Evolutionary conservation across 2,113 vertebrate species (phyloP), one percentile per base, ranked within the genome.

Genomic region (Ornithorhynchus anatinus): DNA sequence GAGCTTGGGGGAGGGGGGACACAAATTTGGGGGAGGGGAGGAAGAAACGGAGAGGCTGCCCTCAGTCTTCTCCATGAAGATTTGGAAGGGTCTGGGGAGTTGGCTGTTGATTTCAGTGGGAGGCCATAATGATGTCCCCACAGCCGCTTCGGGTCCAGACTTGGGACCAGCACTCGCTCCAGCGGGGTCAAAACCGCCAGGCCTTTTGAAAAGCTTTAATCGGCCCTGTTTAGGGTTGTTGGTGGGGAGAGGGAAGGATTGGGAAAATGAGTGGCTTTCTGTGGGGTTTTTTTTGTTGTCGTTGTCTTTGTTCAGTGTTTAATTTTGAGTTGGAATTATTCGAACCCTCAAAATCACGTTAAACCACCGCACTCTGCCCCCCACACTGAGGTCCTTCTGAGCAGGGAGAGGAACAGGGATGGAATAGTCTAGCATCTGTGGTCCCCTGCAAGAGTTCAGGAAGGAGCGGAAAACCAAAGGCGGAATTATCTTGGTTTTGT

Each of bases 401-500:
- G n/a, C n/a, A n/a, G n/a, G n/a, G n/a, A n/a, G n/a, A n/a, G n/a
- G n/a, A n/a, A n/a, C n/a, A n/a, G n/a, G n/a, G n/a, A n/a, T n/a
- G n/a, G n/a, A n/a, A n/a, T n/a, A n/a, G n/a, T n/a, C n/a, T n/a
- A n/a, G n/a, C n/a, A n/a, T n/a, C n/a, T n/a, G n/a, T n/a, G n/a
- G n/a, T n/a, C n/a, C n/a, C n/a, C n/a, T n/a, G n/a, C n/a, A n/a
- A n/a, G n/a, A n/a, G n/a, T n/a, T n/a, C n/a, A n/a, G n/a, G n/a
- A n/a, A n/a, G n/a, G n/a, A n/a, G n/a, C n/a, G n/a, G n/a, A n/a
- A n/a, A n/a, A n/a, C n/a, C n/a, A n/a, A n/a, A n/a, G n/a, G n/a
- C n/a, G 77, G 66, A 74, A 67, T 67, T 84, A 74, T 74, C 42
- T 60, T 72, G 62, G 43, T 69, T 82, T 68, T 84, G 81, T 69